Conservation (phyloP, 2,113 vertebrate genomes). For the Castor canadensis region DNA sequence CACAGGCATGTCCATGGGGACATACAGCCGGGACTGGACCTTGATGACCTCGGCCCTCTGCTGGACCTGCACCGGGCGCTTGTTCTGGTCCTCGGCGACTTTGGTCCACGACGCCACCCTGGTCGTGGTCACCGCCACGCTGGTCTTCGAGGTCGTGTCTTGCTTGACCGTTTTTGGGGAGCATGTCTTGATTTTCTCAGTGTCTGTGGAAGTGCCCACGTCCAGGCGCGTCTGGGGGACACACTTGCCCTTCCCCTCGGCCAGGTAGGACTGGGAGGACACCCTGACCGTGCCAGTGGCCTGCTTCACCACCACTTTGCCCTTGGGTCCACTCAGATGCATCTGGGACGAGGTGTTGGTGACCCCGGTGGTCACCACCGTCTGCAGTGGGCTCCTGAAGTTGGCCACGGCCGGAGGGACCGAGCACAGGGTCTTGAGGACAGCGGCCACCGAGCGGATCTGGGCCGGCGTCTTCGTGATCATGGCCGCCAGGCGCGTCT, state of each 20-base stretch:
- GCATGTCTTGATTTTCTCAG: background rate
- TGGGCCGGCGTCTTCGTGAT: slow-evolving; percentile 60
- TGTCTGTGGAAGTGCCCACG: background rate
- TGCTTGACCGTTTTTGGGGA: background rate
- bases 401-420: rapidly evolving
- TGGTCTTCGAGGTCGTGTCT: background rate
- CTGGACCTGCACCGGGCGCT: rapidly evolving
- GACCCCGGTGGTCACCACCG: rapidly evolving
- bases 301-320: background rate
- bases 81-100: rapidly evolving
- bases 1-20: background rate
- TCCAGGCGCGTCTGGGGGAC: background rate
- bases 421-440: slow-evolving; percentile 45
- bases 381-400: background rate
- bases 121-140: rapidly evolving
- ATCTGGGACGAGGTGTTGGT: background rate
- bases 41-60: background rate
- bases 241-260: background rate
- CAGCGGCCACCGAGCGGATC: background rate
- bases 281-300: rapidly evolving
- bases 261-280: rapidly evolving
- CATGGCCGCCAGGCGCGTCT: background rate
- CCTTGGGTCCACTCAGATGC: rapidly evolving
- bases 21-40: background rate
- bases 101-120: background rate